Percentiles rank a stretch among this genome's conserved stretches.
Evolutionary conservation across 2,888 invertebrate species (phyloP).

Genomic region (Epsilonema sp.): DNA sequence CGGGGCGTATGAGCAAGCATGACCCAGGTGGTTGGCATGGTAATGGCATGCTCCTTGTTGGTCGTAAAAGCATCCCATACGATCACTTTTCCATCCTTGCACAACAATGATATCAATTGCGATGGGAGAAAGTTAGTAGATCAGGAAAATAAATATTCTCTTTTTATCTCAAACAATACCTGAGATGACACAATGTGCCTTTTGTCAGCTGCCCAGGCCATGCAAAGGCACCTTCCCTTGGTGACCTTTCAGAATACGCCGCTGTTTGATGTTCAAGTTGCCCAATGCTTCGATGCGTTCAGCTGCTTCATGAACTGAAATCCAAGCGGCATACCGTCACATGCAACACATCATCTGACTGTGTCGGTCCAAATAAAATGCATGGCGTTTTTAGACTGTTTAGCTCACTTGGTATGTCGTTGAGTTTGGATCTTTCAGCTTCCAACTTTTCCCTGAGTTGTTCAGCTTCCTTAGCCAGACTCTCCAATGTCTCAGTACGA

Average conservation of each 20-base stretch:
- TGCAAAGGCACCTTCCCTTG: constrained; percentile 92
- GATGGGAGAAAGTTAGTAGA: no score
- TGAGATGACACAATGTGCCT: constrained; percentile 87
- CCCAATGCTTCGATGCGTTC: constrained; percentile 70
- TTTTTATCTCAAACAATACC: no score
- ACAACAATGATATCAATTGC: no score
- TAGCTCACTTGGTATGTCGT: constrained; percentile 88
- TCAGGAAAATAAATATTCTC: no score
- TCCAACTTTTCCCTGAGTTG: constrained; percentile 73
- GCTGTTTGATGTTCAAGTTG: constrained; percentile 72
- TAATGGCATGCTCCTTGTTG: constrained; percentile 82
- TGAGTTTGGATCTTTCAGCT: constrained; percentile 87
- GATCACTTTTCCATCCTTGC: constrained; percentile 95
- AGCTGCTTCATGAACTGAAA: constrained; percentile 67
- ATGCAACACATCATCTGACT: no score
- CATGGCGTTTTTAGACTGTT: no score
- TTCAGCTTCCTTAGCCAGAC: constrained; percentile 70
- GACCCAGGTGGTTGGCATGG: constrained; percentile 90
- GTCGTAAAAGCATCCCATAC: constrained; percentile 97
- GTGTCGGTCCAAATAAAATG: no score
- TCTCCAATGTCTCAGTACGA: constrained; percentile 42
- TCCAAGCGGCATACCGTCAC: no score
- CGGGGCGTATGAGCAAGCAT: constrained; percentile 92
- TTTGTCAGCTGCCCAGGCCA: constrained; percentile 90
- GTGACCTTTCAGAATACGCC: constrained; percentile 85